Evolutionary conservation across 2,888 invertebrate genomes (phyloP), one percentile per base, ranked within the genome.

Genomic region (Orthonychiurus folsomi): DNA sequence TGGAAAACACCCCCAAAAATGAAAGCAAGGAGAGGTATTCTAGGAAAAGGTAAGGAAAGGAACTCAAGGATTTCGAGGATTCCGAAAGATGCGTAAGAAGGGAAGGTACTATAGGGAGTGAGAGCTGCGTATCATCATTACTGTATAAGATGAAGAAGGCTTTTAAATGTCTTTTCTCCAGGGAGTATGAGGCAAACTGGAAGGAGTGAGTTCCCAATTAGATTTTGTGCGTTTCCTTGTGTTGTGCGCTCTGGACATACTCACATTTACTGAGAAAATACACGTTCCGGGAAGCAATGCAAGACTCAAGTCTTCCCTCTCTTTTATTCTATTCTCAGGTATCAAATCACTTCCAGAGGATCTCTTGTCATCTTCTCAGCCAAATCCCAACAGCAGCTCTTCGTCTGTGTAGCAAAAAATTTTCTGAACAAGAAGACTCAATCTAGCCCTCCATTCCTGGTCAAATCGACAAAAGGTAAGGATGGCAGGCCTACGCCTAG

Each of bases 311-410:
- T 20, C 20, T 56, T 55, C 55, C n/a, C 52, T 55, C 24, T 61
- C 37, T 56, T 56, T 26, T 28, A n/a, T 25, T 26, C 37, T 47
- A 56, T 53, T 63, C 56, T 1, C 63, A 69, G 69, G 56, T 69
- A 65, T 61, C 64, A 67, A 65, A 60, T 67, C 37, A 64, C 59
- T n/a, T 37, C 59, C 3, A 61, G 37, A 21, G 68, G 69, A 9
- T 52, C 57, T 12, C 66, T 69, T 18, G 24, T 70, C 47, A 64
- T 70, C 21, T 63, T 68, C 20, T 26, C 55, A 23, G 66, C 69
- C 27, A 67, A 66, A 27, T 54, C 57, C 47, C 67, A 70, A 54
- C 69, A 70, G 50, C 69, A 68, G 55, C 66, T 70, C 5, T 70
- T 65, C 50, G 67, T 70, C 18, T 70, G 70, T 54, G 66, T 65